Evolutionary conservation across 2,113 vertebrate species (phyloP).

Genomic region (Rafetus swinhoei): DNA sequence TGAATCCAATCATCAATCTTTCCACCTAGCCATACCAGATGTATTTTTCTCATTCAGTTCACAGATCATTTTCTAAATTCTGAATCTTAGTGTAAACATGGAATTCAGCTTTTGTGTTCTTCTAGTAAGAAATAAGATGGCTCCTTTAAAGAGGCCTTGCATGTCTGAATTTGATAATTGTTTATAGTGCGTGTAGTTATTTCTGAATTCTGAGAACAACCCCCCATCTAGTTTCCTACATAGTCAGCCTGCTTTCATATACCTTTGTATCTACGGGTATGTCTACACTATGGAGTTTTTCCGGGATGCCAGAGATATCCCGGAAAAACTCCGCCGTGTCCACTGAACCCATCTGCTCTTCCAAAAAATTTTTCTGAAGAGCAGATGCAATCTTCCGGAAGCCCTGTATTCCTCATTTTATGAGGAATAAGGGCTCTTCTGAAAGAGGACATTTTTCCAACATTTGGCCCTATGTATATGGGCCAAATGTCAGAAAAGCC

Average conservation of each 20-base stretch:
- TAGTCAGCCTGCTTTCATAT: neutral
- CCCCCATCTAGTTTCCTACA: neutral
- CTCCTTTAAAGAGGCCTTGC: neutral
- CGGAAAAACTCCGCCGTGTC: too few species aligned
- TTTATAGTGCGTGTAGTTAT: accelerated
- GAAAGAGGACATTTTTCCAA: too few species aligned
- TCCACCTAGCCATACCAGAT: accelerated
- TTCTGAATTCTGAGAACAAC: neutral
- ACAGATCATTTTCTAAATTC: accelerated
- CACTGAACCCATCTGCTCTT: too few species aligned
- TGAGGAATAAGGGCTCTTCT: too few species aligned
- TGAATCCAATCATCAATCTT: neutral
- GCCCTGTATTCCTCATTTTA: too few species aligned
- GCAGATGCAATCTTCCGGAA: too few species aligned
- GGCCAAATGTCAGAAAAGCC: too few species aligned
- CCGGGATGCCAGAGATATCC: too few species aligned
- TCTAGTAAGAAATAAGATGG: neutral
- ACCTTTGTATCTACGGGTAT: neutral
- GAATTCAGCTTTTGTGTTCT: neutral
- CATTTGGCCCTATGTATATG: too few species aligned
- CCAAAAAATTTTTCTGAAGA: too few species aligned
- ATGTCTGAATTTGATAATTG: neutral
- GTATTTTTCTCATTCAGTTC: neutral
- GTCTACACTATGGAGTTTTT: too few species aligned
- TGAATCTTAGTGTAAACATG: neutral